Conservation (phyloP, 2,888 invertebrate genomes). For the Epistrophe eligans region DNA sequence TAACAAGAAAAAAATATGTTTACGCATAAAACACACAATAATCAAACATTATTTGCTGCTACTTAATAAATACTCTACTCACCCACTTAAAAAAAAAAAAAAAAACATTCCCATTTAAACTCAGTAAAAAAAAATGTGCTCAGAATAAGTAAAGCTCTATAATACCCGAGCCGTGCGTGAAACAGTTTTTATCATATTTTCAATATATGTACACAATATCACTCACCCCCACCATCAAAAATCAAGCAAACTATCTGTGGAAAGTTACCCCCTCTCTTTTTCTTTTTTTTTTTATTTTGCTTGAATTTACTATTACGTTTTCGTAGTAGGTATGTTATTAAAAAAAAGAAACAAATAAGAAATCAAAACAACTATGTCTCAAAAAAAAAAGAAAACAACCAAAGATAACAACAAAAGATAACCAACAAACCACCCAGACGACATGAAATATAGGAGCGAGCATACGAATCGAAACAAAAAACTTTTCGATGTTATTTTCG, state of each 20-base stretch:
- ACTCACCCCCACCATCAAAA: neutral
- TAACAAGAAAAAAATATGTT: slow-evolving; percentile 22
- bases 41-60: slow-evolving; percentile 19
- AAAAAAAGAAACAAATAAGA: slow-evolving; percentile 22
- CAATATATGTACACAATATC: slow-evolving; percentile 1
- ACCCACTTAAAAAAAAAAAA: slow-evolving; percentile 19
- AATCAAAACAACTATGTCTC: slow-evolving; percentile 18
- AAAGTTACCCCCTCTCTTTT: slow-evolving; percentile 20
- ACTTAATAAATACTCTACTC: neutral
- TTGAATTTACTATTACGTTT: slow-evolving; percentile 16
- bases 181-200: slow-evolving; percentile 7
- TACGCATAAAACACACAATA: slow-evolving; percentile 27
- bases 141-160: slow-evolving; percentile 18
- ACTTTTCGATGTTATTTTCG: slow-evolving; percentile 3
- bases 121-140: slow-evolving; percentile 22
- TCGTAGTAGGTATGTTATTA: neutral
- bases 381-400: slow-evolving; percentile 13
- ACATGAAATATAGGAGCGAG: slow-evolving; percentile 2
- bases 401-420: slow-evolving; percentile 11
- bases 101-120: slow-evolving; percentile 1
- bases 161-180: neutral
- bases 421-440: neutral
- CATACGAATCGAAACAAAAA: slow-evolving; percentile 17
- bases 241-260: neutral
- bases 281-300: neutral